Conservation (phyloP, 2,888 invertebrate species). For the Mythimna pallens region DNA sequence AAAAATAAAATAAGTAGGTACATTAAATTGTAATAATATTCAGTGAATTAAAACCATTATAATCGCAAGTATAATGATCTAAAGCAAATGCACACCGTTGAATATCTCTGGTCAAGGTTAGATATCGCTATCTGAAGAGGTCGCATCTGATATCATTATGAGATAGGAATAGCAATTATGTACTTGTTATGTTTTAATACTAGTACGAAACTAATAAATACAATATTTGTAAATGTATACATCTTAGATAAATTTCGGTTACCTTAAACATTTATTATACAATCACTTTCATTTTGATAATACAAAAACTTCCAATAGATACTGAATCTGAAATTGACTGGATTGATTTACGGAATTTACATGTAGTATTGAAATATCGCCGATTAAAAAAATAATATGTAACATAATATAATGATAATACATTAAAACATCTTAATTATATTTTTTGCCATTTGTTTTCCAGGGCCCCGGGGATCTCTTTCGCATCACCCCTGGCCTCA, state of each 20-base stretch:
- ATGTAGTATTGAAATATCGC: too few species aligned
- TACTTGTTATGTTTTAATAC: background rate
- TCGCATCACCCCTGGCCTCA: too few species aligned
- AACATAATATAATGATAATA: too few species aligned
- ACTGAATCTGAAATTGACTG: too few species aligned
- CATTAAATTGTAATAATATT: background rate
- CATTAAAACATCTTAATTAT: too few species aligned
- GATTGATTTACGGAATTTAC: too few species aligned
- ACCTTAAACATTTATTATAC: too few species aligned
- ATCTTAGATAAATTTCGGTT: background rate
- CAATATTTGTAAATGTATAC: background rate
- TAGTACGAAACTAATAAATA: background rate
- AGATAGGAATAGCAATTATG: constrained; percentile 7
- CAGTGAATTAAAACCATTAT: constrained; percentile 9
- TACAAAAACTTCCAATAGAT: too few species aligned
- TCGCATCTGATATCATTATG: constrained; percentile 36
- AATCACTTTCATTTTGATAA: too few species aligned
- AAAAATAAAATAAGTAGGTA: background rate
- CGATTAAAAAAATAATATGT: too few species aligned
- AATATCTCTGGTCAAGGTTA: constrained; percentile 48
- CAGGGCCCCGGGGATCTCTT: too few species aligned
- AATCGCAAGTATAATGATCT: constrained; percentile 7
- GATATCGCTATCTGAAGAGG: constrained; percentile 39
- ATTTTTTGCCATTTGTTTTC: too few species aligned
- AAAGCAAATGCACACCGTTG: constrained; percentile 30